phyloP scores from a whole-genome alignment of 1,140 invertebrate species.

The Littorina saxatilis region DNA sequence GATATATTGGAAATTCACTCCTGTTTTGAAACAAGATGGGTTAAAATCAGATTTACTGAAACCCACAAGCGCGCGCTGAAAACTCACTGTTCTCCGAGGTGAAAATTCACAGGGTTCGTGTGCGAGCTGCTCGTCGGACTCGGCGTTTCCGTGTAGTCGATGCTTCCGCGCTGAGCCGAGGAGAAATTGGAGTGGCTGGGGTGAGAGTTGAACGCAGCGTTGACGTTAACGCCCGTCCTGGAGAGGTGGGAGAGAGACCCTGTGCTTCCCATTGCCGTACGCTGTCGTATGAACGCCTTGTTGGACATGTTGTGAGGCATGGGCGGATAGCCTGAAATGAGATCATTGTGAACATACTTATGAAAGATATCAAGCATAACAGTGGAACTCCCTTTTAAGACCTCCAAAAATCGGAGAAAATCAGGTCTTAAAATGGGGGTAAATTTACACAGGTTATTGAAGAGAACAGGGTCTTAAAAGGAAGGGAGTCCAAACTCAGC shows the following conservation, averaged over 20 bases:
- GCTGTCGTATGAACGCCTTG: slow-evolving; percentile 19
- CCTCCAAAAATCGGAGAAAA: too few relatives aligned
- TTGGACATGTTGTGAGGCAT: background rate
- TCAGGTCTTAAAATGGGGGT: too few relatives aligned
- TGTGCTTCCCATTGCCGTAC: slow-evolving; percentile 30
- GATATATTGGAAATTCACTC: too few relatives aligned
- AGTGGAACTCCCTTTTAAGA: too few relatives aligned
- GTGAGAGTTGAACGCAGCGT: background rate
- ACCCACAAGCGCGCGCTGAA: too few relatives aligned
- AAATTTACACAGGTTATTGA: too few relatives aligned
- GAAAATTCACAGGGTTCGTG: slow-evolving; percentile 27
- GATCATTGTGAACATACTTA: background rate
- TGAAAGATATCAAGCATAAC: too few relatives aligned
- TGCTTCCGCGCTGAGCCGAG: background rate
- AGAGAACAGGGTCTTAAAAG: too few relatives aligned
- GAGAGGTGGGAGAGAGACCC: slow-evolving; percentile 33
- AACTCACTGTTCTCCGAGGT: slow-evolving; percentile 39
- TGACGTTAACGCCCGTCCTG: slow-evolving; percentile 11
- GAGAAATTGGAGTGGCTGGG: background rate
- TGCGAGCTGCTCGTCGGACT: background rate
- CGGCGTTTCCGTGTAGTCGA: slow-evolving; percentile 6
- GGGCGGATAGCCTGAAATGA: slow-evolving; percentile 23
- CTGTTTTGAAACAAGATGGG: too few relatives aligned
- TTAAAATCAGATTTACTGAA: too few relatives aligned
- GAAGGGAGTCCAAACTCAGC: too few relatives aligned